Base-by-base conservation (phyloP, 2,888 invertebrate species). In the Hanleya hanleyi region DNA sequence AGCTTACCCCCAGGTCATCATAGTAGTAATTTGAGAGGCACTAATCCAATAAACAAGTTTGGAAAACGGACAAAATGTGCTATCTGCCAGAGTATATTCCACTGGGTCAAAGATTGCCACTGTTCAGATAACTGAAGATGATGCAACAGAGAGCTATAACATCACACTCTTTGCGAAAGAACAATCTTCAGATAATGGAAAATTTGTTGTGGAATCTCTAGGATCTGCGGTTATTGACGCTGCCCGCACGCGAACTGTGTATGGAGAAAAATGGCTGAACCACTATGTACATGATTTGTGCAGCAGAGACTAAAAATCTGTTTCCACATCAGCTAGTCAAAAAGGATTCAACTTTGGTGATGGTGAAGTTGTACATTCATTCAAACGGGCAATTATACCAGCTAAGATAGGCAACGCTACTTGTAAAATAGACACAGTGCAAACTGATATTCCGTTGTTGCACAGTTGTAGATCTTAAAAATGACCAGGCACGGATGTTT, bases 321-420 rank as follows among this genome's bases (percentile, higher is more conserved):
- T n/a, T n/a, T n/a, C n/a, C n/a, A n/a, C n/a, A n/a, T n/a, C 68
- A 29, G 6, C 26, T 4, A 68, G 68, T 29, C 22, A 50, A 5
- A 61, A 32, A 7, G 12, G 18, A 15, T 68, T 57, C 50, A 61
- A 22, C 15, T 68, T 68, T 50, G 66, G 68, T 41, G 68, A 68
- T 51, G 68, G 51, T 3, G 32, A 7, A 22, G 5, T 9, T 26
- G 68, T 50, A 35, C 6, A 5, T 7, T 61, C 68, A 6, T 7
- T 7, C 26, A 18, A 29, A 50, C 18, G 22, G 26, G 68, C 50
- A 9, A 12, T 12, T 18, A 6, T 68, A 4, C 68, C 68, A 68
- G 68, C 68, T 41, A 9, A 15, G 7, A 50, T 50, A 29, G 49
- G 50, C 7, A 41, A 15, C n/a, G 9, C 50, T 5, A 4, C 5